Evolutionary conservation across 2,797 vertebrate genomes (phyloP), one percentile per base, ranked within the genome.

Genomic region (Pangasius djambal): DNA sequence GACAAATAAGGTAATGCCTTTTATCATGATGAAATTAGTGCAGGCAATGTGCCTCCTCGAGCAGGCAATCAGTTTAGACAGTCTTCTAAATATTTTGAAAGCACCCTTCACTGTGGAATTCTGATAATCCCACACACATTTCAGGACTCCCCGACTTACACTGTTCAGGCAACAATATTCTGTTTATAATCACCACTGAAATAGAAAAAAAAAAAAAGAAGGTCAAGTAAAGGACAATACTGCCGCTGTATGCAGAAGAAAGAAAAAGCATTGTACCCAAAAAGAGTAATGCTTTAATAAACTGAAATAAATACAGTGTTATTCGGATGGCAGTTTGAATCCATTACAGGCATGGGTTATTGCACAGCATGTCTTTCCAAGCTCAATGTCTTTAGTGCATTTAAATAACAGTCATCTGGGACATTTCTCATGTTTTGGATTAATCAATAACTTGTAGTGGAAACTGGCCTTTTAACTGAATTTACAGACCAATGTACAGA

Each of bases 271-370:
- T 63, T 83, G 86, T 91, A 88, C 89, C 18, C 16, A 44, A 92
- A 95, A 93, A 57, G 22, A 85, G 20, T 89, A 94, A 94, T 87
- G 90, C 88, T 95, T 96, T 96, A 88, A 94, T 96, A 95, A 95
- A 95, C 95, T 90, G 89, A 96, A 95, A 95, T 93, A 94, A 96
- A 96, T 95, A 96, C 94, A 96, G 91, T 94, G 94, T 93, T 90
- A 90, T 95, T 95, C 92, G 92, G 92, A 94, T 95, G 95, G 95
- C 95, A 96, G 95, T 95, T 94, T 92, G 92, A 94, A 93, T 94
- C 93, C 92, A 93, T 95, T 94, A 95, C 95, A 96, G 95, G 93
- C 93, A 95, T 95, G 92, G 92, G 93, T 96, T 96, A 95, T 95
- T 96, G 95, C 94, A 95, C 94, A 94, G 92, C 92, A 95, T 92